Percentiles rank a stretch among this genome's conserved stretches.
Conservation (phyloP, 2,797 vertebrate genomes). For the Anolis apletophallus region DNA sequence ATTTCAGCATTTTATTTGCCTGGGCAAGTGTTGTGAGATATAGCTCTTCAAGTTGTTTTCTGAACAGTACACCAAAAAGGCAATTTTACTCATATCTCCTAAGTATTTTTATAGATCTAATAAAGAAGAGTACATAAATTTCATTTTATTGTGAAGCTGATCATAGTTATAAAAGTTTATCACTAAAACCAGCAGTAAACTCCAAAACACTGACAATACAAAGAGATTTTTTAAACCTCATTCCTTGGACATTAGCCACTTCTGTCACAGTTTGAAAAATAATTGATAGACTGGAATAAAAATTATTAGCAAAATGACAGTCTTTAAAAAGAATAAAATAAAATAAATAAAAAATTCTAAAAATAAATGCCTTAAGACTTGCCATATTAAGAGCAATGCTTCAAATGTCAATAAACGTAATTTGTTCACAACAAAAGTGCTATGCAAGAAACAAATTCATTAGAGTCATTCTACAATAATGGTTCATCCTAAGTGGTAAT, state of each 20-base stretch:
- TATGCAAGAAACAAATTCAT: slow-evolving; percentile 39
- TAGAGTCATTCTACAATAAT: slow-evolving; percentile 25
- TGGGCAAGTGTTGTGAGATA: neutral
- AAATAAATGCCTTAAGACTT: neutral
- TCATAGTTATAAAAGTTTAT: slow-evolving; percentile 67
- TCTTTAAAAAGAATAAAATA: neutral
- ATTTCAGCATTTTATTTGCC: slow-evolving; percentile 25
- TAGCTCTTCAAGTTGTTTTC: slow-evolving; percentile 31
- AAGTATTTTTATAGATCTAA: slow-evolving; percentile 61
- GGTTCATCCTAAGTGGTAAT: neutral
- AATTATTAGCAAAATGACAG: neutral
- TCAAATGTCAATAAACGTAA: slow-evolving; percentile 18
- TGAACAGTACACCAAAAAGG: slow-evolving; percentile 48
- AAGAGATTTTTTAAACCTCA: slow-evolving; percentile 12
- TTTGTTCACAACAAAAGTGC: slow-evolving; percentile 13
- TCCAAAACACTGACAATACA: slow-evolving; percentile 33
- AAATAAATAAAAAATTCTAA: slow-evolving; percentile 9
- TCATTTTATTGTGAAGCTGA: slow-evolving; percentile 61
- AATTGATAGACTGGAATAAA: neutral
- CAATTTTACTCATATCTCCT: slow-evolving; percentile 49
- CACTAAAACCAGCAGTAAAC: slow-evolving; percentile 52
- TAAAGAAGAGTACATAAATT: slow-evolving; percentile 66
- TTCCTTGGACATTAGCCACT: slow-evolving; percentile 31
- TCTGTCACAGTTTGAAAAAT: slow-evolving; percentile 12
- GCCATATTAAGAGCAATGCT: neutral